These are phyloP conservation scores for Drosophila bipectinata DNA, from an alignment of 1,140 invertebrate species.

Conservation along the genomic window DNA sequence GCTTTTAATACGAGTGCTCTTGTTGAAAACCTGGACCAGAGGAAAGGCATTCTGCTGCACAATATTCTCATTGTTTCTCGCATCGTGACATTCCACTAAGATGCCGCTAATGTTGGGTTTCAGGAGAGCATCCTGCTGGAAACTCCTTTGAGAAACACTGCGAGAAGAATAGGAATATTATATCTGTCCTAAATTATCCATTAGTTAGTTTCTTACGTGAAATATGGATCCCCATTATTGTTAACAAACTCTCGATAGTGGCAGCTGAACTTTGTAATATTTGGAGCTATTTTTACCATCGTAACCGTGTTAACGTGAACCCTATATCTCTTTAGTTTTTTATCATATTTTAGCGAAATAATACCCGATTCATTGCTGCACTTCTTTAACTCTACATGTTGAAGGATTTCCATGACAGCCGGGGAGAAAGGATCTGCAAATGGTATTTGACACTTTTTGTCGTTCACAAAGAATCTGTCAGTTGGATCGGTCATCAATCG, in stretches of 20 bases:
- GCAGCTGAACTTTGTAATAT: neutral
- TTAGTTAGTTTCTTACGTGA: neutral
- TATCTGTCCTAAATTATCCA: too few relatives aligned
- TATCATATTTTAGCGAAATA: constrained; percentile 23
- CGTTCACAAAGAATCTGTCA: constrained; percentile 41
- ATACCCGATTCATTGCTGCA: constrained; percentile 25
- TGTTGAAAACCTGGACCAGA: constrained; percentile 21
- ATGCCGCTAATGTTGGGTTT: constrained; percentile 11
- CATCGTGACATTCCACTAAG: constrained; percentile 38
- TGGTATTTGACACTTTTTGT: constrained; percentile 43
- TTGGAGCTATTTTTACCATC: neutral
- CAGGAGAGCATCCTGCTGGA: neutral
- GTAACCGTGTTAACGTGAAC: constrained; percentile 6
- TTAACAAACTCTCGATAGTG: constrained; percentile 21
- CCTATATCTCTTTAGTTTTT: constrained; percentile 5
- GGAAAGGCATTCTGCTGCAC: constrained; percentile 50
- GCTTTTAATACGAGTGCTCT: neutral
- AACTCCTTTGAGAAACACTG: constrained; percentile 4
- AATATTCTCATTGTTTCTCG: neutral
- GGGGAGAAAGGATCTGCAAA: constrained; percentile 40
- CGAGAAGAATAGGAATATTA: neutral
- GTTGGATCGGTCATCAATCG: neutral
- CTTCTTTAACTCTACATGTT: constrained; percentile 5
- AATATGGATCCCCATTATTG: neutral
- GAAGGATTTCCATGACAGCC: constrained; percentile 2